Evolutionary conservation across 2,888 invertebrate species (phyloP).

Genomic region (Platerodrilus igneus): DNA sequence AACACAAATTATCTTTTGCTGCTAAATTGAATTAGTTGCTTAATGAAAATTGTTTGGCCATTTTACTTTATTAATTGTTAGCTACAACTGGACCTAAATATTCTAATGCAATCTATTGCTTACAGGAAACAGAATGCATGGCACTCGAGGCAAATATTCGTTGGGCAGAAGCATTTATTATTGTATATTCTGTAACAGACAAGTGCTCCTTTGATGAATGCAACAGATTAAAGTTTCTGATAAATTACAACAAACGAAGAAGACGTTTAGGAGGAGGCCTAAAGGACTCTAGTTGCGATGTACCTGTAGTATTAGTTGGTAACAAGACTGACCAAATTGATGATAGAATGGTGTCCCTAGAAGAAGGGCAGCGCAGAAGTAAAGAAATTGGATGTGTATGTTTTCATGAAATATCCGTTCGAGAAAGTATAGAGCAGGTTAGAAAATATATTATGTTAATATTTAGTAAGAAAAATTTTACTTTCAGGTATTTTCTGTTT

Average conservation of each 20-base stretch:
- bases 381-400: conserved; percentile 76
- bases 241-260: conserved; percentile 72
- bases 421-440: conserved; percentile 79
- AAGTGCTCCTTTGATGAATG: conserved; percentile 86
- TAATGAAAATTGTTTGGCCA: too few relatives aligned
- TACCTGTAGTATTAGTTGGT: conserved; percentile 75
- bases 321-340: conserved; percentile 75
- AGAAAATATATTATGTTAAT: conserved; percentile 17
- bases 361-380: conserved; percentile 70
- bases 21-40: too few relatives aligned
- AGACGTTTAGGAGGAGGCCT: conserved; percentile 58
- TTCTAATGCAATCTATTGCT: conserved; percentile 18
- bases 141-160: conserved; percentile 74
- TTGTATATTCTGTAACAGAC: conserved; percentile 85
- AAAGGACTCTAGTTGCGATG: conserved; percentile 60
- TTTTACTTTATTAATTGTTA: too few relatives aligned
- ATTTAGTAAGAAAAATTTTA: conserved; percentile 1
- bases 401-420: conserved; percentile 80
- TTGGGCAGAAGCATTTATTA: conserved; percentile 84
- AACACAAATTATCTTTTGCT: too few relatives aligned
- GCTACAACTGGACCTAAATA: too few relatives aligned
- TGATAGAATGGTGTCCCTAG: conserved; percentile 74
- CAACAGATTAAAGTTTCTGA: conserved; percentile 74
- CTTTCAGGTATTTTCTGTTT: conserved; percentile 66
- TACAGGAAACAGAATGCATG: conserved; percentile 63